A percentile compares a stretch with the other conserved stretches of the same genome.
Conservation (phyloP, 2,888 invertebrate species). For the Danaus chrysippus region DNA sequence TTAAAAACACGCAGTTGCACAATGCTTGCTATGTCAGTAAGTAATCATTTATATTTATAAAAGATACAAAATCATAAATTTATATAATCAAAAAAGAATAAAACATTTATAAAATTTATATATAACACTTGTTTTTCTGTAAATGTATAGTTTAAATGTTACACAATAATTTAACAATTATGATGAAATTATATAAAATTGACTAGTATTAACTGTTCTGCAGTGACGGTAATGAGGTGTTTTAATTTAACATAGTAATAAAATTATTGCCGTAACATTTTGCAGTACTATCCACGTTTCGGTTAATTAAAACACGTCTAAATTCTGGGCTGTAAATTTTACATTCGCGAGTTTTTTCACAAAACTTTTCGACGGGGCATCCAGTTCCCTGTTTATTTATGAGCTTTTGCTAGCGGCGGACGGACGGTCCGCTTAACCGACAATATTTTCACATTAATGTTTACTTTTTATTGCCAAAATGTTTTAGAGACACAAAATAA, state of each 20-base stretch:
- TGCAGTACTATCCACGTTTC: slow-evolving; percentile 45
- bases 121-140: no score
- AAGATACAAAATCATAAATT: no score
- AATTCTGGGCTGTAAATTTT: slow-evolving; percentile 72
- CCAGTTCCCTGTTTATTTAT: slow-evolving; percentile 77
- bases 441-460: slow-evolving; percentile 47
- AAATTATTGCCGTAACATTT: slow-evolving; percentile 37
- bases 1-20: no score
- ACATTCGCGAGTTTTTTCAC: slow-evolving; percentile 60
- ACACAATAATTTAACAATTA: no score
- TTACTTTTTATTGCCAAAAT: slow-evolving; percentile 56
- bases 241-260: slow-evolving; percentile 28
- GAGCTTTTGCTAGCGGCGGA: slow-evolving; percentile 67
- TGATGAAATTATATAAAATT: no score
- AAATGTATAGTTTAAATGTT: no score
- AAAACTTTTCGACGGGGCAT: slow-evolving; percentile 73
- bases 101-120: no score
- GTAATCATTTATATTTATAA: no score
- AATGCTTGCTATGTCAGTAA: no score
- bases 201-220: neutral
- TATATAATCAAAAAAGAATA: no score
- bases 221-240: neutral
- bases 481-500: slow-evolving; percentile 51
- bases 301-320: slow-evolving; percentile 74
- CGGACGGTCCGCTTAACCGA: slow-evolving; percentile 61